Base-by-base conservation (phyloP, 1,140 invertebrate genomes). In the Scaptomyza pallida region DNA sequence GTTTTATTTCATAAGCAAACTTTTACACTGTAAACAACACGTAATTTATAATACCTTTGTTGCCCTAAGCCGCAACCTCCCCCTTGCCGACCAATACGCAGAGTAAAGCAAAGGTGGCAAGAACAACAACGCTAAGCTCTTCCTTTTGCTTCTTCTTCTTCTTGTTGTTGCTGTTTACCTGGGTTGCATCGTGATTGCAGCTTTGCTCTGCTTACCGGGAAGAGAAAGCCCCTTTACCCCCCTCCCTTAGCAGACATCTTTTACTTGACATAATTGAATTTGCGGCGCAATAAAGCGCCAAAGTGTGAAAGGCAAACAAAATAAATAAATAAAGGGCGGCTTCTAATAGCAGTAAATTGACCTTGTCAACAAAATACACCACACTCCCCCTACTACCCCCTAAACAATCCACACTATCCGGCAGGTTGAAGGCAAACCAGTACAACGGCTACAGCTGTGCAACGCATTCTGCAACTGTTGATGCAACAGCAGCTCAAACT, bases 391-490 rank as follows among this genome's bases (percentile, higher is more conserved):
- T n/a, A n/a, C n/a, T n/a, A n/a, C n/a, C n/a, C 2, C 16, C 5
- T 13, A 9, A 52, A 17, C 51, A 16, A 0, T 2, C 12, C 33
- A n/a, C n/a, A n/a, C n/a, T 69, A 17, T 45, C 40, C 45, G 37
- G 2, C 50, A 82, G 78, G 73, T 77, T 74, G 60, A 57, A 59
- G 48, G 45, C 50, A 76, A 76, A 70, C 63, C 65, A 19, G 37
- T 90, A 90, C 72, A 81, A 90, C 89, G 89, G 89, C 89, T 89
- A 90, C 89, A 90, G 89, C 89, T 41, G 89, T 90, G 89, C 89
- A 90, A 77, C 78, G 89, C 44, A 83, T 90, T 76, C 40, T 88
- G 62, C 78, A 90, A 90, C 73, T 90, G 81, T 90, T 89, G 71
- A 90, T 90, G 89, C 89, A 90, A 90, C 78, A 79, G 89, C 89